Evolutionary conservation across 2,113 vertebrate species (phyloP), one percentile per base, ranked within the genome.

Genomic region (Larimichthys crocea): DNA sequence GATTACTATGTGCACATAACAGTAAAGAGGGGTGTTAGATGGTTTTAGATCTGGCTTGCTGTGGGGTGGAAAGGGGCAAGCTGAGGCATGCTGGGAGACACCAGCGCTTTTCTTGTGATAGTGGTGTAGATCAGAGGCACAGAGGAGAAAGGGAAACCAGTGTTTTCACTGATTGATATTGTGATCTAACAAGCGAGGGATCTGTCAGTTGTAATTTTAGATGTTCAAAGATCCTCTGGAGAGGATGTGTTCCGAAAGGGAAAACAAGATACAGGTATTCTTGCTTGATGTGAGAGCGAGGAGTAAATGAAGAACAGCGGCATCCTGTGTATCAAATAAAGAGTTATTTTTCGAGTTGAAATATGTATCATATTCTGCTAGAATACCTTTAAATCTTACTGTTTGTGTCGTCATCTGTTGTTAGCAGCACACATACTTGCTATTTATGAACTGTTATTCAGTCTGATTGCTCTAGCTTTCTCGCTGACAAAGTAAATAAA

Each of bases 101-200:
- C 17, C 62, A 11, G 70, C n/a, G 10, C 74, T 63, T 74, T 55
- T 40, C 62, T 80, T 76, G 63, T 59, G 71, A 80, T 42, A 44
- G 59, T 48, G 40, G 42, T 74, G 71, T 7, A 89, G 85, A 93
- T 93, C 89, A 93, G 73, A 92, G 56, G 49, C 62, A 46, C 20
- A 19, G 16, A 7, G 44, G 44, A 61, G 85, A 91, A 89, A 87
- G 91, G 82, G 89, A 92, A 92, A 88, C 81, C 76, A 57, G 90
- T 83, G 82, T 88, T 91, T 94, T 89, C 81, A 81, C 82, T 78
- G 66, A 87, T 83, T 89, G 84, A 93, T 90, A 86, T 84, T 74
- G 56, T 80, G 86, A 92, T 92, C 90, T 90, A 65, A 88, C 80
- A 68, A 83, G 74, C 14, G 2, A 64, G 40, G 53, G 79, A 74